Evolutionary conservation across 2,888 invertebrate genomes (phyloP).

Genomic region (Hirudinaria manillensis): DNA sequence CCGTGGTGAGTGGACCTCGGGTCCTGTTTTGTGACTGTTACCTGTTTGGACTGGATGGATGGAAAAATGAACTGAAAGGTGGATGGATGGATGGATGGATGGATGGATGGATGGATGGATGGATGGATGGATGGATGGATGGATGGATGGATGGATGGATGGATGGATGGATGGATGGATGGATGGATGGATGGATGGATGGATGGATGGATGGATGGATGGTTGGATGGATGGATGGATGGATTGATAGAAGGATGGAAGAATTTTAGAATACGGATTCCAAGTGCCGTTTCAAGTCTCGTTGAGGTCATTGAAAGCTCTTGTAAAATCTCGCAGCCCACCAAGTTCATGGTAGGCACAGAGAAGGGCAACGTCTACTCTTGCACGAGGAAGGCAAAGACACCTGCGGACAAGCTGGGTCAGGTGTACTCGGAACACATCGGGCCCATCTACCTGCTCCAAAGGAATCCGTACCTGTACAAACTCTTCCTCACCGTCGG

Average conservation of each 20-base stretch:
- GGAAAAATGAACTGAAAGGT: too few species aligned
- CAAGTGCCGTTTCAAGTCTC: neutral
- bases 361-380: constrained; percentile 31
- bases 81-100: too few species aligned
- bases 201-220: too few species aligned
- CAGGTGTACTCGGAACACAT: constrained; percentile 27
- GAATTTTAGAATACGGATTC: neutral
- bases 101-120: too few species aligned
- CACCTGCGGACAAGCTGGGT: constrained; percentile 25
- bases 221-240: too few species aligned
- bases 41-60: neutral
- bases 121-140: too few species aligned
- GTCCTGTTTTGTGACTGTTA: neutral
- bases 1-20: constrained; percentile 14
- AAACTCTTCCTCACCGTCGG: constrained; percentile 33
- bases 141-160: too few species aligned
- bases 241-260: too few species aligned
- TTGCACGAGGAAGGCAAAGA: constrained; percentile 30
- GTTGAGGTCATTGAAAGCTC: neutral
- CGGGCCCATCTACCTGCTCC: constrained; percentile 30
- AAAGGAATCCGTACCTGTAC: constrained; percentile 19
- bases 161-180: too few species aligned
- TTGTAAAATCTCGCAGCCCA: constrained; percentile 18
- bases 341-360: constrained; percentile 34
- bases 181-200: too few species aligned